Conservation (phyloP, 2,888 invertebrate genomes). For the Andrena marginata region DNA sequence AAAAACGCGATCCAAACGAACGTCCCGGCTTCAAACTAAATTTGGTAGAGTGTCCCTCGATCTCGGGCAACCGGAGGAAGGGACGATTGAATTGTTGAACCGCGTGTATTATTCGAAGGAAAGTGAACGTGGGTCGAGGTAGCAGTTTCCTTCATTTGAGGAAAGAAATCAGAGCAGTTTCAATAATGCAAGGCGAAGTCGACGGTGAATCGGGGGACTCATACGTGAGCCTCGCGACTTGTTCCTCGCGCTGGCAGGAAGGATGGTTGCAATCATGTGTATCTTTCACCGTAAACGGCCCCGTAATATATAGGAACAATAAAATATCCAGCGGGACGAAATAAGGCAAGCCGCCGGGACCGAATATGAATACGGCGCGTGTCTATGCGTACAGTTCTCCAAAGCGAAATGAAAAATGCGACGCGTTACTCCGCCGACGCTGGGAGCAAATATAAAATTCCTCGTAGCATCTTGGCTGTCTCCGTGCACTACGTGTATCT, state of each 20-base stretch:
- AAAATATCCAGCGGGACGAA: constrained; percentile 52
- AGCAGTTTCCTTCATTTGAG: neutral
- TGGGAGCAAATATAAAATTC: constrained; percentile 59
- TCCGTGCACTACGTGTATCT: constrained; percentile 27
- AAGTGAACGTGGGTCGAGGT: neutral
- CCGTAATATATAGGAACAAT: constrained; percentile 56
- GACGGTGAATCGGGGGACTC: constrained; percentile 14
- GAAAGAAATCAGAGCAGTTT: neutral
- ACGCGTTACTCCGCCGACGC: constrained; percentile 52
- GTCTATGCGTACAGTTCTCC: constrained; percentile 51
- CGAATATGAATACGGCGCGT: constrained; percentile 55
- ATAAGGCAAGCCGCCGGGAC: constrained; percentile 46
- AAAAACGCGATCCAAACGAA: too few relatives aligned
- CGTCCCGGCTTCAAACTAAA: too few relatives aligned
- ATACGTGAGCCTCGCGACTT: constrained; percentile 10
- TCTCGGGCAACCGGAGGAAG: too few relatives aligned
- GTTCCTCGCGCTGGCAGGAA: neutral
- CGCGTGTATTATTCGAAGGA: neutral
- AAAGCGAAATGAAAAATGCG: constrained; percentile 60
- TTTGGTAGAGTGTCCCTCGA: too few relatives aligned
- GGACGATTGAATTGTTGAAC: neutral
- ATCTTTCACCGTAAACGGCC: constrained; percentile 52
- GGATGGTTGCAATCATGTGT: constrained; percentile 22
- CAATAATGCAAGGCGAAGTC: constrained; percentile 3
- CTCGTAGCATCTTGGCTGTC: constrained; percentile 37